These are phyloP conservation scores for Calypte anna DNA, from an alignment of 2,113 vertebrate genomes.

Conservation along the genomic window DNA sequence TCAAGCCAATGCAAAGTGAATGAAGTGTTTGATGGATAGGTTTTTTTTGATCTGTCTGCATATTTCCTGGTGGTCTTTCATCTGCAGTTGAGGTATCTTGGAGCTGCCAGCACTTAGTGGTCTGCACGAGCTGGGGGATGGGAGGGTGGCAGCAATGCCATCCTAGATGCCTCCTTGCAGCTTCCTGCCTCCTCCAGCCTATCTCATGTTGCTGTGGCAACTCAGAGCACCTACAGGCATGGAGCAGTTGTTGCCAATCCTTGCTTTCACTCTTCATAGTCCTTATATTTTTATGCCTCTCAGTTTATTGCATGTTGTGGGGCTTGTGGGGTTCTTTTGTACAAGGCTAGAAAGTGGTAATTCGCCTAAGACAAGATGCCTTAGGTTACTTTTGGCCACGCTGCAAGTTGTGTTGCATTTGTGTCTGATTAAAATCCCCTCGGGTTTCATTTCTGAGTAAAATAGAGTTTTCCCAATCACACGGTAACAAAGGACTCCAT, in stretches of 20 bases:
- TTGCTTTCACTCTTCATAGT: not conserved
- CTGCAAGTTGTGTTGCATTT: not conserved
- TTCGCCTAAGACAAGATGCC: not conserved
- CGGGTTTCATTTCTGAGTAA: not conserved
- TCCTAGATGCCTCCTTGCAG: not conserved
- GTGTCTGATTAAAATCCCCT: constrained; percentile 46
- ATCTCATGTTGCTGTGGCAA: constrained; percentile 60
- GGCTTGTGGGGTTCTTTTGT: not conserved
- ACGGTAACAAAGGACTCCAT: constrained; percentile 26
- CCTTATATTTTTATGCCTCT: not conserved
- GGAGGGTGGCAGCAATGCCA: not conserved
- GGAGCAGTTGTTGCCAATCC: not conserved
- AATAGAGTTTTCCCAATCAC: constrained; percentile 17
- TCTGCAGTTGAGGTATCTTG: not conserved
- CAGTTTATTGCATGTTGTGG: not conserved
- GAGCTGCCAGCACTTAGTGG: not conserved
- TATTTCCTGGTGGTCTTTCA: not conserved
- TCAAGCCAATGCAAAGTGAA: not conserved
- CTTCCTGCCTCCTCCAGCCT: constrained; percentile 35
- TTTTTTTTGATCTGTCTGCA: not conserved
- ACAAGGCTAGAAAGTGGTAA: not conserved
- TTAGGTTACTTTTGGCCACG: not conserved
- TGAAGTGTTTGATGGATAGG: not conserved
- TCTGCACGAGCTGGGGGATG: not conserved
- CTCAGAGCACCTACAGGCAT: not conserved